A percentile compares a stretch with the other conserved stretches of the same genome.
Evolutionary conservation across 35 echinoderm and acorn worm genomes (phyloP).

Genomic region (Ptychodera flava): DNA sequence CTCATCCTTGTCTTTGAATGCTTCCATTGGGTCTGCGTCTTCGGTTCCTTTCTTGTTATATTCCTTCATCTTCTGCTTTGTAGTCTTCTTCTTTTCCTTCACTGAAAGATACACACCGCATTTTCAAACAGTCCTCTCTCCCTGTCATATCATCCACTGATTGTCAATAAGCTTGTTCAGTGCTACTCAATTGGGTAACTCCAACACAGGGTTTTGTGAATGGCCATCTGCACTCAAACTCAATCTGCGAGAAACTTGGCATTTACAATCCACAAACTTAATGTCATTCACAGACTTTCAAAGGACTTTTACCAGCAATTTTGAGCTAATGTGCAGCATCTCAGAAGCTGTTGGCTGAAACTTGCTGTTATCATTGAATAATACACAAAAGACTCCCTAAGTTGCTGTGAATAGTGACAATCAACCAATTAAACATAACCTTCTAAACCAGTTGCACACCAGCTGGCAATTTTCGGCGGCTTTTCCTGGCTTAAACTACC

Average conservation of each 20-base stretch:
- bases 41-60: slow-evolving; percentile 70
- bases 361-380: too few relatives aligned
- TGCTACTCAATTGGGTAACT: background rate
- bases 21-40: slow-evolving; percentile 57
- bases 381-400: too few relatives aligned
- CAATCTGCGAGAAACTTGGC: background rate
- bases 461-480: too few relatives aligned
- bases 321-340: too few relatives aligned
- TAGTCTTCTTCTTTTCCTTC: slow-evolving; percentile 56
- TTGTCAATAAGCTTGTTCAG: background rate
- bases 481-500: too few relatives aligned
- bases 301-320: too few relatives aligned
- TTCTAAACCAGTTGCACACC: too few relatives aligned
- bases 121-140: background rate
- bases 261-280: background rate
- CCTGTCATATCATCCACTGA: background rate
- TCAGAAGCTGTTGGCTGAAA: too few relatives aligned
- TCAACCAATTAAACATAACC: too few relatives aligned
- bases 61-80: slow-evolving; percentile 66
- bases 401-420: too few relatives aligned
- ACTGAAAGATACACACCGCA: background rate
- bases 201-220: background rate
- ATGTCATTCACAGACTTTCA: too few relatives aligned
- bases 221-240: background rate
- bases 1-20: slow-evolving; percentile 40